Percentiles rank a stretch among this genome's conserved stretches.
Evolutionary conservation across 1,140 invertebrate species (phyloP).

Genomic region (Ceratosolen fusciceps): DNA sequence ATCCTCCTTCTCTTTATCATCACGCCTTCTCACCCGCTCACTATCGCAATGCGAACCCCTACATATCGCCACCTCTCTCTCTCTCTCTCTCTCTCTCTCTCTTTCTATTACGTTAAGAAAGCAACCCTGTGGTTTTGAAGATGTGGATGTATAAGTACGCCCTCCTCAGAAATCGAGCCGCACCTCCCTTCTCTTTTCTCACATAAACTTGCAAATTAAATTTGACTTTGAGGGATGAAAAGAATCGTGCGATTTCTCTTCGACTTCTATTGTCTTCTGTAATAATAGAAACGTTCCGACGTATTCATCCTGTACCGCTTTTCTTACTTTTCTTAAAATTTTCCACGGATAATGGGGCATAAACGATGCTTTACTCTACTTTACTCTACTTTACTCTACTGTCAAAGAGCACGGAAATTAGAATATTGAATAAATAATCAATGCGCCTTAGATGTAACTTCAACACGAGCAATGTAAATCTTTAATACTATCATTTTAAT

Average conservation of each 20-base stretch:
- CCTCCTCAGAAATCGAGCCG: constrained; percentile 1
- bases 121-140: background rate
- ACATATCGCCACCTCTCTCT: background rate
- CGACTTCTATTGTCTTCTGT: background rate
- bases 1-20: background rate
- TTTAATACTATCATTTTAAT: too few relatives aligned
- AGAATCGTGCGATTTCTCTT: constrained; percentile 3
- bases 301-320: background rate
- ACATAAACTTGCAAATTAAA: constrained; percentile 39
- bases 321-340: background rate
- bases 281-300: background rate
- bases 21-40: background rate
- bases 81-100: background rate
- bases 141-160: background rate
- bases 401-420: background rate
- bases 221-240: constrained; percentile 21
- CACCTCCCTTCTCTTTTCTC: constrained; percentile 25
- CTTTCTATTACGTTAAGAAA: background rate
- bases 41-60: background rate
- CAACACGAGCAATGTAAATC: too few relatives aligned
- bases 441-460: too few relatives aligned
- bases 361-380: background rate
- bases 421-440: background rate
- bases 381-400: too few relatives aligned
- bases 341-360: background rate